phyloP scores from a whole-genome alignment of 2,888 invertebrate genomes.

The Drosophila yooni region DNA sequence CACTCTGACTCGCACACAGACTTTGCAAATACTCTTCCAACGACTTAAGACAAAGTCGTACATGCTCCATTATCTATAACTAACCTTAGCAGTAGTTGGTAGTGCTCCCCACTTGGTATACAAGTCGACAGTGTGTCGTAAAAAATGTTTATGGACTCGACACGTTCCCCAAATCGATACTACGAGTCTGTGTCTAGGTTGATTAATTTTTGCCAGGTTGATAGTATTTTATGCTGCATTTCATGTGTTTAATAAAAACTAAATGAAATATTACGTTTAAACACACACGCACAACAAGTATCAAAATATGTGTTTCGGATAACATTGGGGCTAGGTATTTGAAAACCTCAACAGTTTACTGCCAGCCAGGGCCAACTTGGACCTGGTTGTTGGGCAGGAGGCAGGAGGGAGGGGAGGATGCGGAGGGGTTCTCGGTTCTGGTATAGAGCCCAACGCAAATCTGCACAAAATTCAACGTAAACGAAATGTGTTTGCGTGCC shows the following conservation, averaged over 20 bases:
- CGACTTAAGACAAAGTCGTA: not conserved
- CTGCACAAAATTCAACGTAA: constrained; percentile 75
- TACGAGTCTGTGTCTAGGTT: constrained; percentile 2
- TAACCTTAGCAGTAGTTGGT: not conserved
- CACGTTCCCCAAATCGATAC: not conserved
- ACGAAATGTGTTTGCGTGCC: constrained; percentile 77
- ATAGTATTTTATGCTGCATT: constrained; percentile 21
- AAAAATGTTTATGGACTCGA: not conserved
- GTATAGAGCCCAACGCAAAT: constrained; percentile 42
- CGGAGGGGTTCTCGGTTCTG: constrained; percentile 9
- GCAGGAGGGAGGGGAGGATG: not conserved
- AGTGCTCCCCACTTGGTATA: not conserved
- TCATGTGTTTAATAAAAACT: constrained; percentile 46
- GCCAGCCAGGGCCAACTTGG: not conserved
- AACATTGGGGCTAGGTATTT: constrained; percentile 68
- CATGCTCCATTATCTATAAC: not conserved
- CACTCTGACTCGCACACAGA: not conserved
- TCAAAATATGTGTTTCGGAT: constrained; percentile 56
- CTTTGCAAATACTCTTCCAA: not conserved
- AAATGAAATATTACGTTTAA: constrained; percentile 63
- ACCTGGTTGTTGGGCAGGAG: no score
- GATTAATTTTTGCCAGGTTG: constrained; percentile 15
- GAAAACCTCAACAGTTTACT: constrained; percentile 68
- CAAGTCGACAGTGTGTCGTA: not conserved
- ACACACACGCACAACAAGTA: constrained; percentile 39